Percentiles rank a stretch among this genome's conserved stretches.
Conservation (phyloP, 2,888 invertebrate genomes). For the Morpho helenor region DNA sequence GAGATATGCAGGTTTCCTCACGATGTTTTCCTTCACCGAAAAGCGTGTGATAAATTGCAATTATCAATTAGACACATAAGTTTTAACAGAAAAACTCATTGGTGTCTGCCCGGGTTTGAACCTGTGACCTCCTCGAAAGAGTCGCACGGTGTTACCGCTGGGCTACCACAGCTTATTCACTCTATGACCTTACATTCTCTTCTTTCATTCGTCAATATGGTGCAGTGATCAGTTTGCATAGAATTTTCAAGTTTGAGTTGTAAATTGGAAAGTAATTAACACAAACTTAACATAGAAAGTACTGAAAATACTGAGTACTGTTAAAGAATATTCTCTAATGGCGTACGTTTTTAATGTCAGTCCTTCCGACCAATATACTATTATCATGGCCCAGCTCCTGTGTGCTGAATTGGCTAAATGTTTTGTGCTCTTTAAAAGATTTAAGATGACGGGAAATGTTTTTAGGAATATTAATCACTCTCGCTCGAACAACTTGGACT, state of each 20-base stretch:
- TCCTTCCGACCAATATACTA: slow-evolving; percentile 62
- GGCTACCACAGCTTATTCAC: too few species aligned
- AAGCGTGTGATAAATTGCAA: too few species aligned
- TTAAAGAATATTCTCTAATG: slow-evolving; percentile 70
- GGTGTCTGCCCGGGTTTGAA: too few species aligned
- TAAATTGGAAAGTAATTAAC: background rate
- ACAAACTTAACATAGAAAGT: slow-evolving; percentile 10
- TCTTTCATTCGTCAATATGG: too few species aligned
- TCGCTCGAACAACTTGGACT: slow-evolving; percentile 59
- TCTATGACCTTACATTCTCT: too few species aligned
- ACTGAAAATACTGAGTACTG: slow-evolving; percentile 29
- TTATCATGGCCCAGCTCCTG: slow-evolving; percentile 64
- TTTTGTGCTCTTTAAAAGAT: slow-evolving; percentile 74
- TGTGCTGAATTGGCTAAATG: slow-evolving; percentile 76
- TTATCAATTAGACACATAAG: too few species aligned
- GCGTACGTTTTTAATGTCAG: slow-evolving; percentile 73
- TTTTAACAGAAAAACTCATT: too few species aligned
- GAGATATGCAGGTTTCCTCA: too few species aligned
- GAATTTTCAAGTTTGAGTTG: background rate
- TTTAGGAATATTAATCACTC: slow-evolving; percentile 76
- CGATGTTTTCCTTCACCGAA: too few species aligned
- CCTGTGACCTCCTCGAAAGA: too few species aligned
- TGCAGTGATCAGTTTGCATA: too few species aligned
- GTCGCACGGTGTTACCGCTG: too few species aligned
- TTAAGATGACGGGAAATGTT: slow-evolving; percentile 75